Base-by-base conservation (phyloP, 2,113 vertebrate genomes). In the Tricholaema leucomelas region DNA sequence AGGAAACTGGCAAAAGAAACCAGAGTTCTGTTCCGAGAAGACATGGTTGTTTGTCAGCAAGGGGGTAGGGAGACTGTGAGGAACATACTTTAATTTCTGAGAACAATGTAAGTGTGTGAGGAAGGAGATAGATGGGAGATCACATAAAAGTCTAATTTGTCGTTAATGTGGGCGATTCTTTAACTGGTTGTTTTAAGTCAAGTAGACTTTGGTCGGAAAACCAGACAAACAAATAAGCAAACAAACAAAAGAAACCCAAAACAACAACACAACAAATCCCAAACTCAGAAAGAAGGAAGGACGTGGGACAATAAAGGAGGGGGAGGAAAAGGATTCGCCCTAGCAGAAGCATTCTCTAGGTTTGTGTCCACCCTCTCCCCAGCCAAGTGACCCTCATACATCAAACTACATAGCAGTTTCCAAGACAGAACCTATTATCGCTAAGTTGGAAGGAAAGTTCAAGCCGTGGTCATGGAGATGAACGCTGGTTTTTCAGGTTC, bases 361-460 rank as follows among this genome's bases (percentile, higher is more conserved):
- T 97, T 97, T 97, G 96, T 97, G 97, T 97, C 96, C 90, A 96
- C 97, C 94, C 91, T 96, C 81, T 97, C 97, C 92, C 81, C 96
- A 98, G 97, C 97, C 97, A 97, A 97, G 97, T 98, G 98, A 98
- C 98, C 98, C 98, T 97, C 98, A 98, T 98, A 98, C 97, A 99
- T 99, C 98, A 99, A 97, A 98, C 97, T 97, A 97, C 97, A 97
- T 95, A 92, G 98, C 98, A 98, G 98, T 98, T 96, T 95, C 96
- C 94, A 96, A 97, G 98, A 98, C 98, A 98, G 98, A 98, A 98
- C 96, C 98, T 98, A 98, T 99, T 99, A 99, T 98, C 98, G 97
- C 97, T 97, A 97, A 98, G 97, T 98, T 98, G 97, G 97, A 94
- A 98, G 97, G 97, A 98, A 98, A 98, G 98, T 98, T 99, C 98